Percentiles rank a stretch among this genome's conserved stretches.
These are phyloP conservation scores for Diacarnus erythraeanus DNA, from an alignment of 37 sponge, comb jelly and placozoan species.

Conservation along the genomic window DNA sequence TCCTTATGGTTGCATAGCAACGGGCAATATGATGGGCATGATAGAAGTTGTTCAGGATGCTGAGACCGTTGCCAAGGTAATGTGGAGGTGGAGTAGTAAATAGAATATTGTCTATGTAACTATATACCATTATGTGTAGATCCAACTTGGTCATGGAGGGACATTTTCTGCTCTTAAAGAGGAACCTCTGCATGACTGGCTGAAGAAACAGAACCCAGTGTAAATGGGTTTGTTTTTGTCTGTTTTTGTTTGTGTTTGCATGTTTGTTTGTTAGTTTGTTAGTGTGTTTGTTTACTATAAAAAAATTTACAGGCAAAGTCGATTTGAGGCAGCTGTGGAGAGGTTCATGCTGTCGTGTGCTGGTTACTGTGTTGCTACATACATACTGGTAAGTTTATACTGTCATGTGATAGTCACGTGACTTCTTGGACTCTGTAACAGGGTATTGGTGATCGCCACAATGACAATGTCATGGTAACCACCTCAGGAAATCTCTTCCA, in stretches of 20 bases:
- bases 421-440: not conserved
- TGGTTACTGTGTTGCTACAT: constrained; percentile 95
- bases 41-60: constrained; percentile 94
- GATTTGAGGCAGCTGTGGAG: constrained; percentile 70
- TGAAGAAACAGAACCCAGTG: constrained; percentile 79
- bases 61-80: constrained; percentile 86
- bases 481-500: constrained; percentile 91
- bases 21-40: constrained; percentile 82
- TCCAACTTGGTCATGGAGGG: constrained; percentile 74
- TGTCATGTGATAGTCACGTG: not conserved
- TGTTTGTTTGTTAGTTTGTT: not conserved
- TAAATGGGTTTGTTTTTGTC: constrained; percentile 41
- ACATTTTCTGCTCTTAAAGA: constrained; percentile 78
- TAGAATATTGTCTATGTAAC: not conserved
- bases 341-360: constrained; percentile 91
- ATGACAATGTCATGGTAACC: constrained; percentile 96
- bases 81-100: not conserved
- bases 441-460: constrained; percentile 96
- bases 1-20: constrained; percentile 96
- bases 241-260: not conserved
- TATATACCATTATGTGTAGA: constrained; percentile 42
- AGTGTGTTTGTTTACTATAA: not conserved
- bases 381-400: constrained; percentile 72
- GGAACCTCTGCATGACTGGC: constrained; percentile 79
- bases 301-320: constrained; percentile 32